Evolutionary conservation across 2,113 vertebrate genomes (phyloP), one percentile per base, ranked within the genome.

Genomic region (Hemiprocne comata): DNA sequence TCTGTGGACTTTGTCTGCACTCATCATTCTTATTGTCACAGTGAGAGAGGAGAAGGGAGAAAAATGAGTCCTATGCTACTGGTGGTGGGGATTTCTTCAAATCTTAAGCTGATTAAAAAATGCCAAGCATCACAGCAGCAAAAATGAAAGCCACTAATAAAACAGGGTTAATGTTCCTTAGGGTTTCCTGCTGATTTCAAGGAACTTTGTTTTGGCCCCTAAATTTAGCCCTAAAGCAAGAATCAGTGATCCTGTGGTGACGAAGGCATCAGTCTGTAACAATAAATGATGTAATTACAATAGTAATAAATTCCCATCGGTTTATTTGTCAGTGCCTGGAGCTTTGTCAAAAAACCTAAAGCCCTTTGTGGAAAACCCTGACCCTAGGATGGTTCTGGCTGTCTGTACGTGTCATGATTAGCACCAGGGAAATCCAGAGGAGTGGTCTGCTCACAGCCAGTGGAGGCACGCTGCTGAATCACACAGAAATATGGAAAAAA

Each of bases 1-100:
- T 88, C 93, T 62, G 50, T 71, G 87, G 94, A 88, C 80, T 95
- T 96, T 77, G 96, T 85, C 91, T 84, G 87, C 87, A 61, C 93
- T 95, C 88, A 97, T 97, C 95, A 61, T 95, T 97, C 97, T 96
- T 97, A 97, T 95, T 94, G 93, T 95, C 89, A 69, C 85, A 55
- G 93, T 26, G 50, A 90, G 94, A 89, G 81, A 89, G 86, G 91
- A 79, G 94, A 87, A 83, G 94, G 89, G 74, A 91, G 94, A 92
- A 62, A 85, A 88, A 90, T 38, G 23, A n/a, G 10, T 61, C 74
- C 75, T 85, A 62, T 85, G 53, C n/a, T 66, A n/a, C 79, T 62
- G 38, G 65, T 66, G 46, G 53, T 69, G 50, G 74, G 62, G 70
- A 77, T 91, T 81, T 77, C 84, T 93, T 69, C 88, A 91, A 81